Evolutionary conservation across 23 tunicate genomes (phyloP).

Genomic region (Corella eumyota): DNA sequence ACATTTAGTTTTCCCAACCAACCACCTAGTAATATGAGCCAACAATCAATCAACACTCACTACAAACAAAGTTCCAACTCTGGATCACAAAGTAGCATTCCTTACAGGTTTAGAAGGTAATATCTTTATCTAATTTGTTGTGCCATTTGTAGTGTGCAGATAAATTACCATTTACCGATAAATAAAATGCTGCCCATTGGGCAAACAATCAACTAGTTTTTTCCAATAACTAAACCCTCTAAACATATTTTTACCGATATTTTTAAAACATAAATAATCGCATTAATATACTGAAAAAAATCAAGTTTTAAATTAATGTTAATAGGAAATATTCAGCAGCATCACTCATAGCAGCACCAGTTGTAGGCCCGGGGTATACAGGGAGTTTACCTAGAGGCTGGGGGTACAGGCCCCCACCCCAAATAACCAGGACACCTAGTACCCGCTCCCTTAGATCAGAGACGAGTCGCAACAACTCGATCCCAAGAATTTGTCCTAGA

Average conservation of each 20-base stretch:
- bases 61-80: conserved; percentile 43
- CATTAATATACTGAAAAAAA: too few species aligned
- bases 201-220: too few species aligned
- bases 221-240: too few species aligned
- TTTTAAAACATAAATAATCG: too few species aligned
- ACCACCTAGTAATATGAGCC: conserved; percentile 23
- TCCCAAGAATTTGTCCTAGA: conserved; percentile 11
- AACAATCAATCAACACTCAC: conserved; percentile 35
- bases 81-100: conserved; percentile 24
- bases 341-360: too few species aligned
- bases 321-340: conserved; percentile 27
- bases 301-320: not conserved
- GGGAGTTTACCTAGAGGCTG: conserved; percentile 21
- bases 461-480: conserved; percentile 16
- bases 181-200: too few species aligned
- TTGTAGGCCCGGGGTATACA: conserved; percentile 10
- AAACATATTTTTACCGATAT: too few species aligned
- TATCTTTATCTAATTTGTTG: too few species aligned
- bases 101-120: conserved; percentile 27
- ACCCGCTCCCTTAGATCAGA: conserved; percentile 27
- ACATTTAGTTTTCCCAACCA: too few species aligned
- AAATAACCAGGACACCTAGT: conserved; percentile 29
- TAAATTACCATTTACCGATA: too few species aligned
- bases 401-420: conserved; percentile 17
- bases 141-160: too few species aligned